These are phyloP conservation scores for Octopus bimaculoides DNA, from an alignment of 1,140 invertebrate genomes.

Conservation along the genomic window DNA sequence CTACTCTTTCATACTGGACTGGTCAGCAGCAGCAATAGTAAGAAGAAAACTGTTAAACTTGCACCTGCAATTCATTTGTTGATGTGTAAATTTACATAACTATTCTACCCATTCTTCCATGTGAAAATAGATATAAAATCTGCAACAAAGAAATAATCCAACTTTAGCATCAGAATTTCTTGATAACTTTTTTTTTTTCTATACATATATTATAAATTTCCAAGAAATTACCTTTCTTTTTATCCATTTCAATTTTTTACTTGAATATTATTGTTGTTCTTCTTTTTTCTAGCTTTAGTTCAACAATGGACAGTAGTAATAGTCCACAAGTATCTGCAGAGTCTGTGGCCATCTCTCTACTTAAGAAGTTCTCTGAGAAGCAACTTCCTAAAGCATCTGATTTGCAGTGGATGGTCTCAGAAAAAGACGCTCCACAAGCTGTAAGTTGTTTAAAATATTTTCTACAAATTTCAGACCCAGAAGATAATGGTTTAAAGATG, in stretches of 20 bases:
- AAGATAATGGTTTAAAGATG: no score
- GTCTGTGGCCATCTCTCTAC: constrained; percentile 73
- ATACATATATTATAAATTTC: background rate
- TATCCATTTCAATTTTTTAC: background rate
- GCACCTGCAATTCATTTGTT: no score
- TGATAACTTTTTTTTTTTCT: no score
- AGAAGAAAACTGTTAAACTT: no score
- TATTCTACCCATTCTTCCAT: no score
- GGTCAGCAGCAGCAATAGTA: no score
- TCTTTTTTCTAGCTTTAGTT: constrained; percentile 15
- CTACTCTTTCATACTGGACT: no score
- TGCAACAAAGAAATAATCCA: no score
- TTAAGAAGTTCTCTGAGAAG: constrained; percentile 75
- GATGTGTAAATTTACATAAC: no score
- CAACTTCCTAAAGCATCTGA: constrained; percentile 76
- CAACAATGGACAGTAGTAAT: constrained; percentile 19
- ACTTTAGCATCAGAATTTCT: no score
- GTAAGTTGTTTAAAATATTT: constrained; percentile 45
- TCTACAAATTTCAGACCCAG: no score
- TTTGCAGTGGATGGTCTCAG: constrained; percentile 79
- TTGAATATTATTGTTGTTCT: background rate
- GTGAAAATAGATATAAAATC: no score
- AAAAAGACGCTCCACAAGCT: constrained; percentile 74
- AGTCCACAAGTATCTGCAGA: constrained; percentile 65
- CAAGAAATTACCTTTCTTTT: background rate